These are phyloP conservation scores for Clarias fuscus DNA, from an alignment of 2,797 vertebrate genomes.

Conservation along the genomic window DNA sequence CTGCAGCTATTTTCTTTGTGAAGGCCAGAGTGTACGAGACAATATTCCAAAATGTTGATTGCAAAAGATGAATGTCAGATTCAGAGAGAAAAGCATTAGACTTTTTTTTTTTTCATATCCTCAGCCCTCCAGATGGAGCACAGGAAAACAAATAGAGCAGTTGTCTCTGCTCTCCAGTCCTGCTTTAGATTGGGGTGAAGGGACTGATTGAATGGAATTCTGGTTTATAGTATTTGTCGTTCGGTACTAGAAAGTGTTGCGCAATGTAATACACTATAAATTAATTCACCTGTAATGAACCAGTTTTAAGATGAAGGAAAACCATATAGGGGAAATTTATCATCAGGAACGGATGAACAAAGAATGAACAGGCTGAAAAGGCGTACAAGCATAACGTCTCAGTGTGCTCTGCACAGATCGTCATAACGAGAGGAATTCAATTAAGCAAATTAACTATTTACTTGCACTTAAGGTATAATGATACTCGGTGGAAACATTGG, in stretches of 20 bases:
- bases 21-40: slow-evolving; percentile 7
- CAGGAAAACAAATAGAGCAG: slow-evolving; percentile 13
- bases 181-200: background rate
- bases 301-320: background rate
- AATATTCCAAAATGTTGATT: slow-evolving; percentile 32
- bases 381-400: background rate
- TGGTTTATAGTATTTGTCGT: background rate
- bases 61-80: slow-evolving; percentile 32
- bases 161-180: background rate
- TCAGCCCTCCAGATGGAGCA: background rate
- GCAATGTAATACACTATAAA: slow-evolving; percentile 1
- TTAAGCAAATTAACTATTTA: slow-evolving; percentile 56
- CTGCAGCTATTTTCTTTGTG: slow-evolving; percentile 4
- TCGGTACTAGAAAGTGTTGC: background rate
- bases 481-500: slow-evolving; percentile 16
- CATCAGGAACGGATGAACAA: slow-evolving; percentile 3
- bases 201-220: slow-evolving; percentile 12
- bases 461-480: slow-evolving; percentile 40
- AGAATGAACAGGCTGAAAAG: background rate
- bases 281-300: background rate
- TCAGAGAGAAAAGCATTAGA: slow-evolving; percentile 28
- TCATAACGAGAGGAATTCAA: slow-evolving; percentile 46
- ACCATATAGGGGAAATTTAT: background rate
- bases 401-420: slow-evolving; percentile 25
- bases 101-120: slow-evolving; percentile 8